Conservation (phyloP, 2,797 vertebrate genomes). For the Streptopelia turtur region DNA sequence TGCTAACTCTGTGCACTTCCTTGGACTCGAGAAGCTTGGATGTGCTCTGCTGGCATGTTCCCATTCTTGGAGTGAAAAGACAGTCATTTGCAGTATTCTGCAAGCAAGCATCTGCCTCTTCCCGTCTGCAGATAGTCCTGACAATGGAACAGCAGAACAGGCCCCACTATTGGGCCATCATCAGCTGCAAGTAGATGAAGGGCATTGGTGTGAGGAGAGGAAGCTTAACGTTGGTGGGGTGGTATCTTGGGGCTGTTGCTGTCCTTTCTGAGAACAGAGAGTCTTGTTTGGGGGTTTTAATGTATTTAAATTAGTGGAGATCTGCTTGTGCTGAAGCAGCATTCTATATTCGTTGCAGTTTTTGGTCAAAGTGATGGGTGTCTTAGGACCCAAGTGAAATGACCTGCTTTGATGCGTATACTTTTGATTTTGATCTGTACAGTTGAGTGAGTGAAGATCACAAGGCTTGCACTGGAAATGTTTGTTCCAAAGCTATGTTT, state of each 20-base stretch:
- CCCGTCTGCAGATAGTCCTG: not conserved
- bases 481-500: conserved; percentile 5
- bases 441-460: not conserved
- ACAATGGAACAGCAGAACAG: not conserved
- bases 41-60: not conserved
- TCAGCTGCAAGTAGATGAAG: not conserved
- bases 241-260: not conserved
- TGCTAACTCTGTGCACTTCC: not conserved
- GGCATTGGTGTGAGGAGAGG: not conserved
- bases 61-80: not conserved
- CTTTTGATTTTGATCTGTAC: not conserved
- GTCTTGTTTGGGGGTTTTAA: not conserved
- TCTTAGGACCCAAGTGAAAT: not conserved
- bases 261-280: not conserved
- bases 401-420: not conserved
- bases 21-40: not conserved
- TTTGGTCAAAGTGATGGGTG: not conserved
- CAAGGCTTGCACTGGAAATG: not conserved
- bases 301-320: not conserved
- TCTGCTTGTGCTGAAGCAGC: not conserved
- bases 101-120: not conserved
- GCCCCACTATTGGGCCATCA: not conserved
- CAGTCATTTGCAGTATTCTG: not conserved
- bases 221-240: not conserved
- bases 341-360: not conserved